Base-by-base conservation (phyloP, 2,113 vertebrate genomes). In the Mustela lutreola region DNA sequence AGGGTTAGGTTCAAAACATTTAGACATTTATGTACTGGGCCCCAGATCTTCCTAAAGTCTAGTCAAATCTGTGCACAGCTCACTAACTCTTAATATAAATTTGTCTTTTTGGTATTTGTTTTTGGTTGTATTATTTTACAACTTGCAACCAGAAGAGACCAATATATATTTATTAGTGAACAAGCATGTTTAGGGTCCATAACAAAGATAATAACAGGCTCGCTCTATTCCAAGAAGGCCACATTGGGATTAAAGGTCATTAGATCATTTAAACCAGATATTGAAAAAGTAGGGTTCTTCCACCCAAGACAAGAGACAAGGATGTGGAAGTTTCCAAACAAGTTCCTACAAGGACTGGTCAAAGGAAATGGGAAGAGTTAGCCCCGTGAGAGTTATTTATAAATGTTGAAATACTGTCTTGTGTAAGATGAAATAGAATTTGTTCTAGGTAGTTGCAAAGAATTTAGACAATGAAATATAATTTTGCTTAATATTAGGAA, bases 301-400 rank as follows among this genome's bases (percentile, higher is more conserved):
- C 12, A 78, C 22, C 22, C 10, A 82, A 89, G 67, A 95, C 45
- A 92, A 75, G 19, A 85, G 28, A 84, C 81, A 93, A 92, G 18
- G 16, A 79, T 45, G 31, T 39, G 31, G 42, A 24, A n/a, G 16
- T 67, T 86, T 73, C 75, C 31, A 71, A 90, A 31, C 12, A 24
- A 67, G 28, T 28, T 94, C 50, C 76, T 88, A 50, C n/a, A 73
- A 93, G 12, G 5, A 93, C n/a, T 18, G 18, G 8, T 53, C 70
- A 96, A 96, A 89, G 60, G 45, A 96, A 97, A 81, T 56, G 58
- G 31, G 79, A 82, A 75, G 70, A 83, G 39, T 93, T 94, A 85
- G n/a, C 42, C 31, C 62, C 53, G 7, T 67, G 48, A 89, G 2
- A 60, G 4, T 90, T 80, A 93, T 45, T 26, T 45, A 94, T 24